phyloP scores from a whole-genome alignment of 2,888 invertebrate species.

The Eupithecia insigniata region DNA sequence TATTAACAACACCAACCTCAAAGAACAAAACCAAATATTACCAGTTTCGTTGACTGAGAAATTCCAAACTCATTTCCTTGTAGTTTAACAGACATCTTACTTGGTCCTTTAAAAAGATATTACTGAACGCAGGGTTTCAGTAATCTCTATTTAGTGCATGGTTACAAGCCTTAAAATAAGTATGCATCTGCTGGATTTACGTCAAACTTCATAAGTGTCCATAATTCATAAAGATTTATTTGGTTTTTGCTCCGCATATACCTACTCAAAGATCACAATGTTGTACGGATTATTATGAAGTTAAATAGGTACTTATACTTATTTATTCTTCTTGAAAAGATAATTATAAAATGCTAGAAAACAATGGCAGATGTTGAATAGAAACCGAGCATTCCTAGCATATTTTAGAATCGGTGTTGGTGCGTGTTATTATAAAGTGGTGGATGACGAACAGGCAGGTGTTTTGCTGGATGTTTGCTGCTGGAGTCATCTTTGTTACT shows the following conservation, averaged over 20 bases:
- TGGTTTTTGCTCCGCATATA: neutral
- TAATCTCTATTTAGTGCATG: conserved; percentile 4
- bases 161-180: neutral
- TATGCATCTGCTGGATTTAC: conserved; percentile 1
- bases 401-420: conserved; percentile 10
- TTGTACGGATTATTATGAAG: neutral
- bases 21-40: neutral
- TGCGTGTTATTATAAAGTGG: neutral
- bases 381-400: conserved; percentile 14
- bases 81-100: neutral
- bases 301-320: neutral
- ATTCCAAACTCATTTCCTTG: neutral
- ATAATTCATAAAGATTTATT: conserved; percentile 8
- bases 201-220: neutral
- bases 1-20: neutral
- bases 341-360: neutral
- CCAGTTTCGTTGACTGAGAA: neutral
- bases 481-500: neutral
- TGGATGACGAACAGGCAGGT: conserved; percentile 22
- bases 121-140: no score
- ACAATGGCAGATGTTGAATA: conserved; percentile 16
- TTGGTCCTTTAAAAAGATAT: neutral
- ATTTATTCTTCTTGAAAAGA: neutral
- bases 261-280: neutral
- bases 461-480: conserved; percentile 3